A percentile compares a stretch with the other conserved stretches of the same genome.
These are phyloP conservation scores for Sebastes melanostomus DNA, from an alignment of 2,797 vertebrate species.

Conservation along the genomic window DNA sequence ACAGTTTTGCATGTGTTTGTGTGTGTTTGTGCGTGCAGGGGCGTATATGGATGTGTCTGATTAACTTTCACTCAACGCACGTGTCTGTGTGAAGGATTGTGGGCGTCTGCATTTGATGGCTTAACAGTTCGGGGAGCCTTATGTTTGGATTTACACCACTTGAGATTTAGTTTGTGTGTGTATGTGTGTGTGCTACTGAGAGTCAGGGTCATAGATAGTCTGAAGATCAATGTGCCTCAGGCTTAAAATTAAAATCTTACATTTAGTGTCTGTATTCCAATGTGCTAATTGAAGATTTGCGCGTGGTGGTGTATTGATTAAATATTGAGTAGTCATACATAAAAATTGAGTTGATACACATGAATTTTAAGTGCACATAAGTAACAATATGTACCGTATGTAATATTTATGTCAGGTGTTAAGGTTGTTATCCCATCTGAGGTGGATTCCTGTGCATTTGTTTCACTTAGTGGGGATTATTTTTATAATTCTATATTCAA, in stretches of 20 bases:
- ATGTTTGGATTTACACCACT: slow-evolving; percentile 42
- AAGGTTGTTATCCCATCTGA: neutral
- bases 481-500: neutral
- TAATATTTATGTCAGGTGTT: neutral
- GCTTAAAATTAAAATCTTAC: slow-evolving; percentile 21
- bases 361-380: slow-evolving; percentile 10
- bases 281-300: neutral
- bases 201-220: slow-evolving; percentile 29
- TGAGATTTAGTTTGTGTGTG: slow-evolving; percentile 9
- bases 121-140: slow-evolving; percentile 45
- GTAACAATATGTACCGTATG: neutral
- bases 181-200: slow-evolving; percentile 10
- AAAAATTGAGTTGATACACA: neutral
- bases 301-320: neutral
- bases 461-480: neutral
- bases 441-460: neutral
- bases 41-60: slow-evolving; percentile 52
- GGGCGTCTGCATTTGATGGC: slow-evolving; percentile 45
- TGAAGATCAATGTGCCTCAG: slow-evolving; percentile 28
- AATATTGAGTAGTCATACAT: slow-evolving; percentile 10
- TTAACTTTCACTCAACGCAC: slow-evolving; percentile 58
- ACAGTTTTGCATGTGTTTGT: slow-evolving; percentile 20
- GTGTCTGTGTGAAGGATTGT: slow-evolving; percentile 56
- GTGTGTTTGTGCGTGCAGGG: neutral
- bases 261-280: slow-evolving; percentile 11